Evolutionary conservation across 2,888 invertebrate species (phyloP), one percentile per base, ranked within the genome.

Genomic region (Heliothis peltigera): DNA sequence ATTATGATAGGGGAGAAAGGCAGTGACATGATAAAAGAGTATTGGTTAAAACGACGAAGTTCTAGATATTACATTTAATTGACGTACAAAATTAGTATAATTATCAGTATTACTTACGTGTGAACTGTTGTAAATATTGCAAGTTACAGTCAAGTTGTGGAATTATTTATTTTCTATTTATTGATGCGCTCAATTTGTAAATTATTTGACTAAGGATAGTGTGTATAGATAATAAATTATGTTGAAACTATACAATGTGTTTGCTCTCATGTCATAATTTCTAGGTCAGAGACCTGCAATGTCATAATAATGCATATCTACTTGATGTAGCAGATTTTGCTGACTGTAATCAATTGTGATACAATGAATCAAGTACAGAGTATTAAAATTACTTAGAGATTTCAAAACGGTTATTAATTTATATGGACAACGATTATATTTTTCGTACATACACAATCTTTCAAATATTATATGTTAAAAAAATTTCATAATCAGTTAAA

Each of bases 1-100:
- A 98, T 98, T 32, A 98, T 98, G 98, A 97, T 98, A 51, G 98
- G 97, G 0, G 98, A 98, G 87, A 98, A 98, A 87, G 98, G 97
- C 0, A 96, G 98, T 10, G 98, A 98, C 84, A 95, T 98, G 96
- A 97, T 98, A 53, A 98, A 98, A 86, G 97, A 97, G 77, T 97
- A 96, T 85, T 98, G 98, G 98, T 89, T 97, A 62, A 97, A 96
- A 75, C 93, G 96, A 70, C 88, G 95, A 84, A 93, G 83, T 55
- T 93, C 93, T 7, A 89, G 92, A 79, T 93, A 93, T 77, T 94
- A 94, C 65, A 86, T 87, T 61, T 93, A 64, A 75, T 47, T 47
- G 43, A 62, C 25, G 79, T 79, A 79, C 79, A 79, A 79, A 78
- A 59, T 57, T 35, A 56, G 56, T 61, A 58, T 75, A n/a, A n/a